Evolutionary conservation across 2,113 vertebrate genomes (phyloP).

Genomic region (Formicarius rufipectus): DNA sequence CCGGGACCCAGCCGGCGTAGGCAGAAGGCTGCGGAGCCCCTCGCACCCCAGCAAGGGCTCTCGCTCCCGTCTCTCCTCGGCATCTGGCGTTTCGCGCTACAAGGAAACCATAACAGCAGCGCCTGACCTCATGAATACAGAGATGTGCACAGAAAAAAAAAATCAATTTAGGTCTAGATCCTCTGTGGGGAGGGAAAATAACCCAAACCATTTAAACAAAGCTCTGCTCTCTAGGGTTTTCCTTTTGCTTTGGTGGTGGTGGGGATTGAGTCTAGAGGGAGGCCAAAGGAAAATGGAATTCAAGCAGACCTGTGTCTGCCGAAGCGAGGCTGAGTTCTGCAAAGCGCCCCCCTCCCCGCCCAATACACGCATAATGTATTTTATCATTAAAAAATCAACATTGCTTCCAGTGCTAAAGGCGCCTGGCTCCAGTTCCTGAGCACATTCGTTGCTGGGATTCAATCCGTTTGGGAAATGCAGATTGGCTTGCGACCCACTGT

Average conservation of each 20-base stretch:
- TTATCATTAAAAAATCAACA: conserved; percentile 55
- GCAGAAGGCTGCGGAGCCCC: background rate
- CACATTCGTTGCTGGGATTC: conserved; percentile 69
- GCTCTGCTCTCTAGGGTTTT: conserved; percentile 52
- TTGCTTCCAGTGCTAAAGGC: conserved; percentile 55
- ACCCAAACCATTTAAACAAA: conserved; percentile 28
- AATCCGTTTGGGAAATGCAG: conserved; percentile 70
- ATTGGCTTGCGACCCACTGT: conserved; percentile 62
- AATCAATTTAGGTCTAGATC: conserved; percentile 48
- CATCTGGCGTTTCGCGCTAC: background rate
- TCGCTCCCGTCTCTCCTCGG: background rate
- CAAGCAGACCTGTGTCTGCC: background rate
- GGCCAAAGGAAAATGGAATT: conserved; percentile 1
- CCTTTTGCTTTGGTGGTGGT: background rate
- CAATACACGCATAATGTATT: background rate
- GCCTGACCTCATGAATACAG: conserved; percentile 36
- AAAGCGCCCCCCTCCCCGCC: background rate
- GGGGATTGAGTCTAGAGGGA: background rate
- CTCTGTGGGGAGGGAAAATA: conserved; percentile 29
- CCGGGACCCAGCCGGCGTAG: background rate
- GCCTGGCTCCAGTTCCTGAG: conserved; percentile 32
- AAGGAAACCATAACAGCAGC: background rate
- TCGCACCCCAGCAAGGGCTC: background rate
- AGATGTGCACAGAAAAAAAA: background rate
- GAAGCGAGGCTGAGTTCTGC: background rate